Base-by-base conservation (phyloP, 1,140 invertebrate species). In the Zaprionus ornatus region DNA sequence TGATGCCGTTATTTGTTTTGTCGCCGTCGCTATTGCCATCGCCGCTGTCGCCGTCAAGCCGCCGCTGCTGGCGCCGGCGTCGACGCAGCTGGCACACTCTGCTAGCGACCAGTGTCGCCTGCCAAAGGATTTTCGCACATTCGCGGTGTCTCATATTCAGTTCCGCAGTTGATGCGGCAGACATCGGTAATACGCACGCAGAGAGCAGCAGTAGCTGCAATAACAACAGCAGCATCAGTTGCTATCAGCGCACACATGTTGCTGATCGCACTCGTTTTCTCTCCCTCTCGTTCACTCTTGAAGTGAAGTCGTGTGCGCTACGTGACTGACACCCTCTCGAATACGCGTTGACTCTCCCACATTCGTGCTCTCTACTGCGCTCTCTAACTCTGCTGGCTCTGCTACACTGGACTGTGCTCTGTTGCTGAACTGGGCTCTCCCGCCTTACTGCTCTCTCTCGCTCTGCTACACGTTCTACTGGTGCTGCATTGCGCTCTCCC, bases 1-100 rank as follows among this genome's bases (percentile, higher is more conserved):
- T 69, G 81, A 90, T 77, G 80, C 73, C 77, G 81, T 85, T 90
- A 85, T 90, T 90, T 90, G 86, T 90, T 90, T 90, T 85, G 85
- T 90, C 85, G 80, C 29, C 29, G 29, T 85, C 84, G 68, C 62
- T 84, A 85, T 88, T 80, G 84, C 45, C 75, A 29, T 9, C 27
- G 27, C 84, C 83, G 68, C 62, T 90, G 85, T 88, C 84, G 84
- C 45, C 75, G 71, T 54, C 65, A 52, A 68, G 56, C 71, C 56
- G 64, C 71, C 72, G 63, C 19, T 71, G 79, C 62, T 48, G 72
- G 19, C 55, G 74, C 19, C 17, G 67, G 29, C 64, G 52, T 56
- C 61, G 74, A 50, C 82, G 74, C 64, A 64, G 66, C 57, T 25
- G 45, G 50, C 48, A 60, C 40, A 35, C 23, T 77, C 69, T 45